Conservation (phyloP, 2,797 vertebrate species). For the Rhinatrema bivittatum region DNA sequence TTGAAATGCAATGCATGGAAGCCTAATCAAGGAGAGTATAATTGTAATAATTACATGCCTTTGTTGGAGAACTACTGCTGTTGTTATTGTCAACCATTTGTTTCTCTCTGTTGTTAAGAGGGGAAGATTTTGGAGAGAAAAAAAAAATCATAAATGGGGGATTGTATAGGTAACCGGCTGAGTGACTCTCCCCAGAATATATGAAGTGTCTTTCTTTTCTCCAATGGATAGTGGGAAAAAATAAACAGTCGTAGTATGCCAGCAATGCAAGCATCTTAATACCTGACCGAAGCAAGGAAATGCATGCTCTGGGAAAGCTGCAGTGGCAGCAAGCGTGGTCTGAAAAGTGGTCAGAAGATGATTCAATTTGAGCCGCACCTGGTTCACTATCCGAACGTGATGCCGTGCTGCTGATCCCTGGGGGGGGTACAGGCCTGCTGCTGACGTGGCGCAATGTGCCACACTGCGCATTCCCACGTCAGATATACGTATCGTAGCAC, state of each 20-base stretch:
- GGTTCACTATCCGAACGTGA: too few relatives aligned
- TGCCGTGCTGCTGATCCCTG: too few relatives aligned
- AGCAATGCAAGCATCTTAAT: not conserved
- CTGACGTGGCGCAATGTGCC: too few relatives aligned
- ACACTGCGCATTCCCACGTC: too few relatives aligned
- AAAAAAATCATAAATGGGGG: constrained; percentile 44
- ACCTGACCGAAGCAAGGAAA: constrained; percentile 11
- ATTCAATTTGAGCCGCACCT: too few relatives aligned
- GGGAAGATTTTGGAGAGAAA: constrained; percentile 37
- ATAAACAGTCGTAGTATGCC: not conserved
- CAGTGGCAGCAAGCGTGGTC: too few relatives aligned
- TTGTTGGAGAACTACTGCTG: constrained; percentile 73
- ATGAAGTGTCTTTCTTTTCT: constrained; percentile 14
- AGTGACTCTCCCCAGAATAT: constrained; percentile 11
- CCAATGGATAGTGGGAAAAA: too few relatives aligned
- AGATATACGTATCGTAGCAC: too few relatives aligned
- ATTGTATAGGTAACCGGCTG: constrained; percentile 53
- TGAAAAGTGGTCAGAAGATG: too few relatives aligned
- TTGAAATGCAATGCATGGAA: constrained; percentile 94
- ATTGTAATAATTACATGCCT: constrained; percentile 95
- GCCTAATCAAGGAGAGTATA: constrained; percentile 92
- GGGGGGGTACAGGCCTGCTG: too few relatives aligned
- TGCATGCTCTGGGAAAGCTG: not conserved
- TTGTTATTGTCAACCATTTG: constrained; percentile 87
- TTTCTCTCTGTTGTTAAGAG: constrained; percentile 75